Evolutionary conservation across 2,113 vertebrate species (phyloP), one percentile per base, ranked within the genome.

Genomic region (Laticauda laticaudata): DNA sequence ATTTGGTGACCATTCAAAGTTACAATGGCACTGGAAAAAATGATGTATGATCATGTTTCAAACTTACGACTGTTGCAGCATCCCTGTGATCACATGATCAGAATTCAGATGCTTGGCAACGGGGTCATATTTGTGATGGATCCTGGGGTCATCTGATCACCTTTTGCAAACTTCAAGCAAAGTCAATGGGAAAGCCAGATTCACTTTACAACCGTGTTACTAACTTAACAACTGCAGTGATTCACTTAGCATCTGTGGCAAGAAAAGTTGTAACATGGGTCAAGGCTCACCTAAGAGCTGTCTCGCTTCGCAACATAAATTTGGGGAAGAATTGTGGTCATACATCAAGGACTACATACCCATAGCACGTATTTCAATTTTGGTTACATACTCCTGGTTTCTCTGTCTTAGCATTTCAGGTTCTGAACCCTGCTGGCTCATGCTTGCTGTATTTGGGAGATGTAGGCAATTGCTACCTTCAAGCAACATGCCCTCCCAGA

Each of bases 361-460:
- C n/a, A 29, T 34, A 91, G 61, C 11, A 90, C 88, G 86, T 87
- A n/a, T 91, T 95, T 96, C 94, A n/a, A 0, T 92, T 95, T 93
- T 93, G 93, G 95, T 51, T 57, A 93, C 93, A 96, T 94, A 93
- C 45, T 87, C 56, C 91, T 81, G 54, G 3, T 94, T 94, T 95
- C 91, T 53, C 94, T 94, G 93, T 91, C 92, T 94, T 92, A 90
- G 96, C 93, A 95, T 93, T 18, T 2, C 91, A 94, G 93, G 90
- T 95, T 92, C 92, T 93, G 95, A 96, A 95, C 95, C 96, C 91
- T 91, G 23, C 3, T 94, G 87, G 94, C 95, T 95, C 95, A 94
- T 1, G 91, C 91, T 92, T 2, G 57, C 53, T 0, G 0, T 92
- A 21, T 94, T 88, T 95, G 94, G 94, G 86, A 92, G 1, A 18